Base-by-base conservation (phyloP, 2,797 vertebrate species). In the Clarias platycephalus region DNA sequence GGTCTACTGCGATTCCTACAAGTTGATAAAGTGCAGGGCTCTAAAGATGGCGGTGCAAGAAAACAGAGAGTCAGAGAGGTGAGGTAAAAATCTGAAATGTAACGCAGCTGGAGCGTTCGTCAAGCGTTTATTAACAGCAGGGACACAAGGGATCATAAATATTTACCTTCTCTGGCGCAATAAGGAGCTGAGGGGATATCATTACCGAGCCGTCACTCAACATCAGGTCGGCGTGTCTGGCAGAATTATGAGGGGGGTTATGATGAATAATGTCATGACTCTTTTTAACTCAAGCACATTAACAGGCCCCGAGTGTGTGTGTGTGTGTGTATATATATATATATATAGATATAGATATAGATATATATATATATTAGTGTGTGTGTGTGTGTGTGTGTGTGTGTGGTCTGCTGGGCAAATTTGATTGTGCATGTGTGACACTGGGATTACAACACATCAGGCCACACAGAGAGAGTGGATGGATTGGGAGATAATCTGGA, bases 161-260 rank as follows among this genome's bases (percentile, higher is more conserved):
- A 85, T 81, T 64, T 83, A 70, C 57, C 20, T 80, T 83, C 77
- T 78, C 64, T 18, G 40, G 62, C 62, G 22, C 60, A 75, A 57
- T 81, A 74, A 75, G 85, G 81, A 84, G 83, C 81, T 24, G 77
- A 72, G 55, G 20, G 67, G 72, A 70, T 81, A 74, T 87, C 83
- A 85, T 78, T 86, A 74, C 28, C 37, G 81, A 80, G 70, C 80
- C 53, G 82, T 86, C 86, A 84, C 86, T 87, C 83, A 87, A 55
- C 80, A 86, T 78, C 53, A 78, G 64, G 85, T 18, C 28, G 72
- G 76, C 40, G 22, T 55, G 79, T 80, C 78, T 88, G 88, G 78
- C 85, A 85, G 87, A 82, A 86, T 89, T 86, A 89, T 84, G 75
- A 82, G 62, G 67, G 78, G 87, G 86, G 81, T 88, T 78, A 76